Evolutionary conservation across 2,888 invertebrate species (phyloP).

Genomic region (Andrena flavipes): DNA sequence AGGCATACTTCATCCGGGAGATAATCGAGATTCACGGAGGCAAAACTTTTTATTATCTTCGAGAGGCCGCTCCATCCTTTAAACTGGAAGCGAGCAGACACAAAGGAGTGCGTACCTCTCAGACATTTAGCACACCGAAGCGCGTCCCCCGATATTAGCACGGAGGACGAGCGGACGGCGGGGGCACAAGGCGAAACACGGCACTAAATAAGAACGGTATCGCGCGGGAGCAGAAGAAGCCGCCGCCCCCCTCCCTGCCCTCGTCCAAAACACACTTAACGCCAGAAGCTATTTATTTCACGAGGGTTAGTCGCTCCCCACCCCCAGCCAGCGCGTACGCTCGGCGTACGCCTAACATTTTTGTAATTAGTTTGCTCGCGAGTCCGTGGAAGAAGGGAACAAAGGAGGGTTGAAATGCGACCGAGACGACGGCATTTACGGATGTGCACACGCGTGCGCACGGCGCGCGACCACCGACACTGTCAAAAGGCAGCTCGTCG

Average conservation of each 20-base stretch:
- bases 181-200: slow-evolving; percentile 14
- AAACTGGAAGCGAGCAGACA: no score
- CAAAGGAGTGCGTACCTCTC: no score
- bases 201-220: slow-evolving; percentile 49
- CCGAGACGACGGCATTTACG: slow-evolving; percentile 64
- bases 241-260: slow-evolving; percentile 27
- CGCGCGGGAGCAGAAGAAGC: slow-evolving; percentile 46
- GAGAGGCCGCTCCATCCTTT: no score
- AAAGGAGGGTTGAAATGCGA: slow-evolving; percentile 62
- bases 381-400: slow-evolving; percentile 67
- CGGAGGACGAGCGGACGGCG: background rate
- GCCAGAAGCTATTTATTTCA: slow-evolving; percentile 74
- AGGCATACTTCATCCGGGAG: no score
- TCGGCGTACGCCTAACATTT: slow-evolving; percentile 72
- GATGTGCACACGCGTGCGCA: slow-evolving; percentile 12
- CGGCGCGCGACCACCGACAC: slow-evolving; percentile 12
- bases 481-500: slow-evolving; percentile 55
- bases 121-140: no score
- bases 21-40: no score
- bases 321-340: background rate
- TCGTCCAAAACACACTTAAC: slow-evolving; percentile 69
- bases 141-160: slow-evolving; percentile 8
- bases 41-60: no score
- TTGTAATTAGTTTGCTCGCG: slow-evolving; percentile 80
- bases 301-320: slow-evolving; percentile 63